phyloP scores from a whole-genome alignment of 2,888 invertebrate species.

The Aplocera efformata region DNA sequence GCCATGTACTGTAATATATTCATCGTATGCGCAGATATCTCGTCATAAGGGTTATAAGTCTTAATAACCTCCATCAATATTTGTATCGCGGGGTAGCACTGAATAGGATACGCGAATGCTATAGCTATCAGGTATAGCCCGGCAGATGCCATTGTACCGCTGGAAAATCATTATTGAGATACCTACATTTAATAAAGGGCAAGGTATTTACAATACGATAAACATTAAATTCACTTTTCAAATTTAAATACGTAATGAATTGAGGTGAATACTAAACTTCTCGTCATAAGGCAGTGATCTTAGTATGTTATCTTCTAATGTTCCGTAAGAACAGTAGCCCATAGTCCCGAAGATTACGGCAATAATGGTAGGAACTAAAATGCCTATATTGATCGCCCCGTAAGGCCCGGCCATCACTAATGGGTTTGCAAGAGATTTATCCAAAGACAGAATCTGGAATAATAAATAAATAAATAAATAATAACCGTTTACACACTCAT shows the following conservation, averaged over 20 bases:
- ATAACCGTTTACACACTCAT: too few species aligned
- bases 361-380: constrained; percentile 33
- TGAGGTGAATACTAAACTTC: constrained; percentile 31
- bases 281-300: constrained; percentile 50
- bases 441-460: constrained; percentile 42
- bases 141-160: constrained; percentile 40
- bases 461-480: too few species aligned
- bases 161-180: constrained; percentile 30
- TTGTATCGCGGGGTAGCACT: constrained; percentile 49
- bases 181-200: too few species aligned
- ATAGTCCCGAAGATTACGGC: constrained; percentile 40
- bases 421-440: constrained; percentile 41
- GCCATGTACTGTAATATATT: constrained; percentile 32
- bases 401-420: constrained; percentile 31
- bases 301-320: constrained; percentile 54
- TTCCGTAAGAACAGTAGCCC: constrained; percentile 51
- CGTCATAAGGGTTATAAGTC: constrained; percentile 20
- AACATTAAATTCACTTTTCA: too few species aligned
- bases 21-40: constrained; percentile 30
- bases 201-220: too few species aligned
- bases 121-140: constrained; percentile 44
- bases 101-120: constrained; percentile 48
- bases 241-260: neutral
- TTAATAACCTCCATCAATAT: constrained; percentile 46
- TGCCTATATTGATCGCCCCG: constrained; percentile 44